Base-by-base conservation (phyloP, 2,888 invertebrate species). In the Pterostichus niger region DNA sequence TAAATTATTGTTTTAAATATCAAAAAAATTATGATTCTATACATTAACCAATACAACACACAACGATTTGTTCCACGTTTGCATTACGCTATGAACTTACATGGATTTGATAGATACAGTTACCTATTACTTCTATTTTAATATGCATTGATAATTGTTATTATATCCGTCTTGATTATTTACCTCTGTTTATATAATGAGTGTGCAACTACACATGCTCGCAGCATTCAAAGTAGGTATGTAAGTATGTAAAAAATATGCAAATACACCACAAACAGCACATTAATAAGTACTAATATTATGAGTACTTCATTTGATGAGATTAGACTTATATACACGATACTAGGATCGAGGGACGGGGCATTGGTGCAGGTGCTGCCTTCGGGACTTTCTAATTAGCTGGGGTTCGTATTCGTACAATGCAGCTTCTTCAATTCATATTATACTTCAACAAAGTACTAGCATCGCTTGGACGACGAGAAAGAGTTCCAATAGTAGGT, bases 401-500 rank as follows among this genome's bases (percentile, higher is more conserved):
- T 10, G 46, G 44, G 11, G 24, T 17, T 15, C 59, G 24, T 7
- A 33, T 68, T 68, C n/a, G 33, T 35, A 68, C 56, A 33, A 35
- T 68, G 17, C n/a, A 35, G 9, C 2, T 31, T 59, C 11, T 4
- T 77, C 35, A 83, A 31, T 83, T 83, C 40, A 83, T 83, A 44
- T 83, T 84, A 64, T 83, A 83, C 80, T 84, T 84, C 13, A 83
- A 54, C 31, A 84, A 52, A 75, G 81, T 73, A 75, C 61, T 84
- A 11, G 80, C 54, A 61, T 84, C 84, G 64, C 84, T 84, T 13
- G 80, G 80, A 11, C 84, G 68, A 4, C 84, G 71, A n/a, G 82
- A 84, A 31, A 84, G 73, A n/a, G 84, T 84, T 3, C 84, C 84
- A 15, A 49, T 54, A n/a, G 24, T 83, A 13, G 83, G n/a, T n/a